phyloP scores from a whole-genome alignment of 2,888 invertebrate species.

The Scaptomyza flava region DNA sequence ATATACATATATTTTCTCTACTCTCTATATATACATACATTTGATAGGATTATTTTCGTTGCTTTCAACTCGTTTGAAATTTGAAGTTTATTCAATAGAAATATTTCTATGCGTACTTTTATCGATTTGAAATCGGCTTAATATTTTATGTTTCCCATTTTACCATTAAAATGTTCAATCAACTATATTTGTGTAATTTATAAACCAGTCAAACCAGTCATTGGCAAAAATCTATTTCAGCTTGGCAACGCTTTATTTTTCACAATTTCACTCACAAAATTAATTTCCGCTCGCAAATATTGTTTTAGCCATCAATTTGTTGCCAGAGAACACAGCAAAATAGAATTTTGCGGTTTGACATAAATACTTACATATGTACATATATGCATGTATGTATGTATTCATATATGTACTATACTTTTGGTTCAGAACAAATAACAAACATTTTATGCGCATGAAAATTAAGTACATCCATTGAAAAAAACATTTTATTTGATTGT shows the following conservation, averaged over 20 bases:
- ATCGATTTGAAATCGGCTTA: background rate
- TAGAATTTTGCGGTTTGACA: slow-evolving; percentile 12
- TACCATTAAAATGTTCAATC: background rate
- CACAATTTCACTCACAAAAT: background rate
- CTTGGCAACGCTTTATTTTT: background rate
- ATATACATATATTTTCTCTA: too few relatives aligned
- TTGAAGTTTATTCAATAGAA: background rate
- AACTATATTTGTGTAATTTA: background rate
- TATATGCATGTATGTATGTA: background rate
- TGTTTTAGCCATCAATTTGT: background rate
- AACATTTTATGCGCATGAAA: background rate
- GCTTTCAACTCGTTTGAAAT: background rate
- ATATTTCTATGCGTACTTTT: background rate
- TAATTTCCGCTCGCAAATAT: slow-evolving; percentile 11
- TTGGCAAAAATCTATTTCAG: background rate
- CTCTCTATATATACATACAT: too few relatives aligned
- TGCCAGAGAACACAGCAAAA: background rate
- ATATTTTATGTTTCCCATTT: background rate
- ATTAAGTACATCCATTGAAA: background rate
- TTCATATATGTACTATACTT: background rate
- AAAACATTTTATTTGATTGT: background rate
- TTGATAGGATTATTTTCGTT: background rate
- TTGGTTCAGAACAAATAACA: background rate
- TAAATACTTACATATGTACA: background rate
- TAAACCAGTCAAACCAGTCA: background rate